Evolutionary conservation across 2,888 invertebrate genomes (phyloP).

Genomic region (Plusia festucae): DNA sequence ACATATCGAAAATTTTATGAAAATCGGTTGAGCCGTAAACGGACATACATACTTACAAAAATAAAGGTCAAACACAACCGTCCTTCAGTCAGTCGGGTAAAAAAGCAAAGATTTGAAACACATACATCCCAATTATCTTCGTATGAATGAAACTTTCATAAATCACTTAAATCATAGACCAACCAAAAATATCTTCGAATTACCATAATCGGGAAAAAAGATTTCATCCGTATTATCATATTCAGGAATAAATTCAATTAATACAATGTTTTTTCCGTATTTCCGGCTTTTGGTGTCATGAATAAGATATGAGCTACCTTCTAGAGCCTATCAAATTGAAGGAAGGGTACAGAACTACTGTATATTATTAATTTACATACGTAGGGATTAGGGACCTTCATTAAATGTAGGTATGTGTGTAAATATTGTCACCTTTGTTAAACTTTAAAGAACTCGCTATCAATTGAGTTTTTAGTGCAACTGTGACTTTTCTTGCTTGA

Average conservation of each 20-base stretch:
- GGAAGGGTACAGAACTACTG: slow-evolving; percentile 46
- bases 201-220: slow-evolving; percentile 18
- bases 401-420: not conserved
- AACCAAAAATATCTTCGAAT: slow-evolving; percentile 13
- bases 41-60: no score
- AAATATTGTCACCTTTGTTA: not conserved
- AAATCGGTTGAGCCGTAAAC: no score
- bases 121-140: not conserved
- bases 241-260: slow-evolving; percentile 43
- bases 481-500: no score
- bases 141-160: slow-evolving; percentile 17
- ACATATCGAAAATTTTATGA: no score
- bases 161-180: slow-evolving; percentile 13
- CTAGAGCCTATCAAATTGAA: slow-evolving; percentile 41
- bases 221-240: not conserved
- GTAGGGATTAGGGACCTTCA: slow-evolving; percentile 12
- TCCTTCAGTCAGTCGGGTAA: no score
- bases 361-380: slow-evolving; percentile 46
- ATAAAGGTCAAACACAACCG: no score
- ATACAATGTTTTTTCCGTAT: slow-evolving; percentile 43
- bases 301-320: slow-evolving; percentile 52
- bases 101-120: not conserved
- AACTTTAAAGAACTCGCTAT: not conserved
- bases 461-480: no score
- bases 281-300: slow-evolving; percentile 42